Evolutionary conservation across 2,888 invertebrate genomes (phyloP).

Genomic region (Idaea biselata): DNA sequence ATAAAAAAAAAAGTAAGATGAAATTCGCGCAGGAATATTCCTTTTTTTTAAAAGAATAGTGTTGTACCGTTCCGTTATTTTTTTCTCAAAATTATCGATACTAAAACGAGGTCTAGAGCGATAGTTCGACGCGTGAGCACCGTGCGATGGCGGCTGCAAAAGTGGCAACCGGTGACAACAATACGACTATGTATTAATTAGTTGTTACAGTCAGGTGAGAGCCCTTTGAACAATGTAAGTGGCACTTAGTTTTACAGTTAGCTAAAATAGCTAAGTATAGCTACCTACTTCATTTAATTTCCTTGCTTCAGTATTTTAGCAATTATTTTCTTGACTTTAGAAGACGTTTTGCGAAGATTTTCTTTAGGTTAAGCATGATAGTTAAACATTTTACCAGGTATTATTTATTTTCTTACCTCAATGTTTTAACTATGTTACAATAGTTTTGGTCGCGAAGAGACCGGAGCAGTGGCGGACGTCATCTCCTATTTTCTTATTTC

Average conservation of each 20-base stretch:
- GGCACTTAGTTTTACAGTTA: constrained; percentile 30
- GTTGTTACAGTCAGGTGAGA: constrained; percentile 69
- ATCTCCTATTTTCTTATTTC: too few relatives aligned
- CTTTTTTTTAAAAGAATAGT: neutral
- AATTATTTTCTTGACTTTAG: neutral
- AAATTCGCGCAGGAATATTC: neutral
- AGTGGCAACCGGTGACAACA: constrained; percentile 67
- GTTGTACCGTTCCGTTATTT: neutral
- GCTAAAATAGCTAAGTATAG: neutral
- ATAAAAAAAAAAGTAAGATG: neutral
- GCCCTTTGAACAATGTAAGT: constrained; percentile 43
- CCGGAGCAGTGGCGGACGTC: too few relatives aligned
- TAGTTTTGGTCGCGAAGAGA: too few relatives aligned
- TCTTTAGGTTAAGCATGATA: too few relatives aligned
- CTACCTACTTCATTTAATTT: neutral
- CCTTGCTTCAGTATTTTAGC: neutral
- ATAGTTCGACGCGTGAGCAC: constrained; percentile 57
- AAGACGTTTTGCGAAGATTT: too few relatives aligned
- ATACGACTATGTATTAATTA: constrained; percentile 63
- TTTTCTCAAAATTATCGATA: neutral
- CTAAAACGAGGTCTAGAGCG: constrained; percentile 32
- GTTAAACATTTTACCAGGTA: too few relatives aligned
- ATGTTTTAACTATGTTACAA: too few relatives aligned
- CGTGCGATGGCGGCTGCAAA: constrained; percentile 57
- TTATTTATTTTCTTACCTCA: too few relatives aligned